Evolutionary conservation across 2,888 invertebrate species (phyloP), one percentile per base, ranked within the genome.

Genomic region (Meiosimyza decipiens): DNA sequence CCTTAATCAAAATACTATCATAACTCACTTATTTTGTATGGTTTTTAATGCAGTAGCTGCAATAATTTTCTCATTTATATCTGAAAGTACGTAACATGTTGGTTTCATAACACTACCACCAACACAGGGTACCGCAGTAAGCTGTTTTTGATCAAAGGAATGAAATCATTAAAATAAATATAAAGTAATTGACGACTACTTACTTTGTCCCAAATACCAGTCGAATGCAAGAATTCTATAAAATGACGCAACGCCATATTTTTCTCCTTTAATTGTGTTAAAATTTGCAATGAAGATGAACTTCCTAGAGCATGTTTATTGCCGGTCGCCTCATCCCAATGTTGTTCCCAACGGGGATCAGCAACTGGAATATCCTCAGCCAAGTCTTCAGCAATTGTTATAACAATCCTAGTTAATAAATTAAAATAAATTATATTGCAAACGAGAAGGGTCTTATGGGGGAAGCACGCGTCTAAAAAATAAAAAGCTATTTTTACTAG

Each of bases 311-410:
- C 88, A 80, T 86, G 80, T 77, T 86, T 86, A 3, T 85, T 82
- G 7, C 79, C 82, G 6, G 79, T 72, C 57, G 79, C 74, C 52
- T 82, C 79, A 40, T 81, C 77, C 59, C 83, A 81, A 1, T 80
- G 80, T 73, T 87, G 83, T 78, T 88, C 88, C 90, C 90, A 90
- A 79, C 82, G 83, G 1, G 97, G 97, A 89, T 98, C 98, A 15
- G 94, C 92, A 0, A 94, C 92, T 1, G 97, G 97, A 77, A 92
- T 91, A 87, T 97, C 97, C 84, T 97, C 94, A 71, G 96, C 90
- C 79, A 97, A 89, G 83, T 95, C 93, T 74, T 90, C 88, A 72
- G 94, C 94, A 40, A 95, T 90, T 69, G 89, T 87, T 15, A 92
- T 85, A n/a, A 93, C 90, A 66, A 91, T 88, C 76, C 89, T 89